Conservation (phyloP, 2,888 invertebrate species). For the Dichetophora obliterata region DNA sequence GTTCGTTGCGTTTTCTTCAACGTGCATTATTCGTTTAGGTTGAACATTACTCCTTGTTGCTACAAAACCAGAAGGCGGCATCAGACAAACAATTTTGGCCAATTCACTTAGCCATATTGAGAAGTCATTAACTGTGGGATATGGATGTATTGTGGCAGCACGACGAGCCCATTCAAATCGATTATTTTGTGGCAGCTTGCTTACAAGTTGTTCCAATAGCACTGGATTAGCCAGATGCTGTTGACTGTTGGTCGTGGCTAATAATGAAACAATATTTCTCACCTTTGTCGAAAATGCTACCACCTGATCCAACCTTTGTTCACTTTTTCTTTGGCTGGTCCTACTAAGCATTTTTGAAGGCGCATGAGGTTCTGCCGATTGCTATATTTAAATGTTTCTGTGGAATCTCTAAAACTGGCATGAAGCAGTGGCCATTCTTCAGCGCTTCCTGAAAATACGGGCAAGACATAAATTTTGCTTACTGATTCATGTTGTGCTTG, state of each 20-base stretch:
- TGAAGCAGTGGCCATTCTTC: too few species aligned
- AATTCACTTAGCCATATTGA: conserved; percentile 24
- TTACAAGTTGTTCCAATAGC: conserved; percentile 34
- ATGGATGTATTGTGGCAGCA: conserved; percentile 31
- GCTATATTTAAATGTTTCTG: too few species aligned
- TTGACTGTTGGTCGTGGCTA: conserved; percentile 34
- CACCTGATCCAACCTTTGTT: conserved; percentile 9
- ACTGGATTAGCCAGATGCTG: conserved; percentile 38
- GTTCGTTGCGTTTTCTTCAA: neutral
- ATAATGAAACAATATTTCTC: conserved; percentile 30
- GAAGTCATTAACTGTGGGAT: conserved; percentile 28
- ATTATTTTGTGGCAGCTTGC: conserved; percentile 36
- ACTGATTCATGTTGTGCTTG: too few species aligned
- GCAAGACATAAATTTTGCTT: too few species aligned
- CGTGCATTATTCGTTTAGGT: conserved; percentile 21
- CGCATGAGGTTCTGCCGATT: too few species aligned
- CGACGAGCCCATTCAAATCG: conserved; percentile 35
- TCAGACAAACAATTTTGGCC: conserved; percentile 18
- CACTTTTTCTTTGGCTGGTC: neutral
- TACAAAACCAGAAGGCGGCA: neutral
- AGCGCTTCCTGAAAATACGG: too few species aligned
- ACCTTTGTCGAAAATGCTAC: conserved; percentile 36
- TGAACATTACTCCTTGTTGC: neutral
- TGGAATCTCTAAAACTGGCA: too few species aligned
- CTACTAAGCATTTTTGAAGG: too few species aligned